Evolutionary conservation across 2,113 vertebrate species (phyloP).

Genomic region (Helogale parvula): DNA sequence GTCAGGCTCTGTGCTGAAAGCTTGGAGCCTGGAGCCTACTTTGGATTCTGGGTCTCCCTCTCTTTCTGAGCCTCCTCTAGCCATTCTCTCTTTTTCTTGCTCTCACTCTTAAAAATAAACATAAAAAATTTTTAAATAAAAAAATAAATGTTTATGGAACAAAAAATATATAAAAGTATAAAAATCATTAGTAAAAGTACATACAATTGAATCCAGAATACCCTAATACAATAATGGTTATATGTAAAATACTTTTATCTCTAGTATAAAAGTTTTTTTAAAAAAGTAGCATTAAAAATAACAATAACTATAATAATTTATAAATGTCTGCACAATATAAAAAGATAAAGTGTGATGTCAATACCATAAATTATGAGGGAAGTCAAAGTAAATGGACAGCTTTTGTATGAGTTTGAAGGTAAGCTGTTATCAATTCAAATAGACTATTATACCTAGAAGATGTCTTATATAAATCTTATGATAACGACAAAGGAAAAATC

Average conservation of each 20-base stretch:
- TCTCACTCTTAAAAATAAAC: no score
- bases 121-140: no score
- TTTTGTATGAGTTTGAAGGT: not conserved
- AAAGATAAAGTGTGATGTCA: not conserved
- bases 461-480: not conserved
- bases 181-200: not conserved
- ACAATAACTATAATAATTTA: not conserved
- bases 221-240: not conserved
- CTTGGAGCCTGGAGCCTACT: no score
- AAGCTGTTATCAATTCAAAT: not conserved
- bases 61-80: no score
- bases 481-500: not conserved
- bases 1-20: no score
- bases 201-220: not conserved
- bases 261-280: not conserved
- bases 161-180: not conserved
- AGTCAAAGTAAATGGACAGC: not conserved
- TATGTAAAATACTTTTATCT: not conserved
- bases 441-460: not conserved
- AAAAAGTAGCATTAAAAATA: not conserved
- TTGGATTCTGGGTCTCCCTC: no score
- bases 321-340: not conserved
- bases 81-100: no score
- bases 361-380: not conserved
- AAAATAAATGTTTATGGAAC: not conserved